Evolutionary conservation across 2,797 vertebrate species (phyloP), one percentile per base, ranked within the genome.

Genomic region (Danio aesculapii): DNA sequence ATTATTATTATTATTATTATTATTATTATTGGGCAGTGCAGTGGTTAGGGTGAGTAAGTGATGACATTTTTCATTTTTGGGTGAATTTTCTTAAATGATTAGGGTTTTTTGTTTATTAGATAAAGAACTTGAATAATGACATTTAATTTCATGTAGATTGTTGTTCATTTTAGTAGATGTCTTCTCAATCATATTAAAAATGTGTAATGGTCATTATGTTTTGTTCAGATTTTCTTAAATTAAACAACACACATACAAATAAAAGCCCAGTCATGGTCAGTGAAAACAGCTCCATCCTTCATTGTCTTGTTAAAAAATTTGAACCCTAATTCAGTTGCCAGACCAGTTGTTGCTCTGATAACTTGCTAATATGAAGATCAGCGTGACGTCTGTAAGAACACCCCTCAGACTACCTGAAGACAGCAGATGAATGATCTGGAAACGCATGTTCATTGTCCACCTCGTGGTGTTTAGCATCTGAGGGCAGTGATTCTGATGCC

Each of bases 401-500:
- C 63, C 8, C 19, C 17, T 53, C n/a, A 53, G 13, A 57, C 49
- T 55, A 72, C 68, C 68, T 72, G 68, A 55, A 72, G 39, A 79
- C 77, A 79, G 41, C 21, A 52, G 66, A 61, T 50, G n/a, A 78
- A 50, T 70, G 55, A 61, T 49, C n/a, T 55, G 49, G 46, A 72
- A 72, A 79, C 17, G 46, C 6, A 72, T 72, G 83, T 83, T 89
- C 82, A 85, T 13, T 16, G 80, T 80, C 70, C 81, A 67, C 8
- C 53, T 64, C 69, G 77, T 39, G 64, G 77, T 83, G 79, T 86
- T 85, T 83, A 83, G 44, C 53, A 13, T 57, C 53, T 14, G 72
- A 61, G 30, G 88, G 87, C 88, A 91, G 90, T 89, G 89, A 89
- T 83, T 88, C 59, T 86, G 83, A 89, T 92, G 83, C 87, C 77